A percentile compares a stretch with the other conserved stretches of the same genome.
phyloP scores from a whole-genome alignment of 2,888 invertebrate genomes.

The Pyrrhosoma nymphula region DNA sequence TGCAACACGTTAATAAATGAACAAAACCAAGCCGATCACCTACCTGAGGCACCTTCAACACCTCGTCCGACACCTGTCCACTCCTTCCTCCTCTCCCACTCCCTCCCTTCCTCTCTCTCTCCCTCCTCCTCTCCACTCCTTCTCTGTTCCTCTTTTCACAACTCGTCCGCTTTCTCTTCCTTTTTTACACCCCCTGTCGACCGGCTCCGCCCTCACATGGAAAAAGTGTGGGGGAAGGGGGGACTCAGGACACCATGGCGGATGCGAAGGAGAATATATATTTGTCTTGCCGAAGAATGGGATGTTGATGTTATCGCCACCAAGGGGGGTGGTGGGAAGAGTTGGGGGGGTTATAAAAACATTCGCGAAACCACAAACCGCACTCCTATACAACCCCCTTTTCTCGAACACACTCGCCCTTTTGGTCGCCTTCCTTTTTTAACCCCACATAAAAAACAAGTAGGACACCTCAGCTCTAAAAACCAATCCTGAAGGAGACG shows the following conservation, averaged over 20 bases:
- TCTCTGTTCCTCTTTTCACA: not conserved
- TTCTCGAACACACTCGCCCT: not conserved
- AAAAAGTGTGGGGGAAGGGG: not conserved
- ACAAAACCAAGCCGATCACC: not conserved
- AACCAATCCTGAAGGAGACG: not conserved
- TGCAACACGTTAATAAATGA: not conserved
- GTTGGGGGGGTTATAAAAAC: not conserved
- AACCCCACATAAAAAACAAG: too few relatives aligned
- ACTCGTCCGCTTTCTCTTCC: not conserved
- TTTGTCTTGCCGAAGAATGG: too few relatives aligned
- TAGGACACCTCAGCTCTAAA: not conserved
- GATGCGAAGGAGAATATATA: not conserved
- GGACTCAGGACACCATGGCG: conserved; percentile 13
- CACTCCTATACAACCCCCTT: not conserved
- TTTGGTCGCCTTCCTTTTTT: too few relatives aligned
- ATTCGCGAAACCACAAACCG: not conserved
- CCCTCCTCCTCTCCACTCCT: not conserved
- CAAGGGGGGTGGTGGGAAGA: not conserved
- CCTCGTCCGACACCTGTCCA: not conserved
- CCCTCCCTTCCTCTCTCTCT: not conserved
- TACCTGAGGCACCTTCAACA: not conserved
- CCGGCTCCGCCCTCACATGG: not conserved
- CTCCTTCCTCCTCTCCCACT: not conserved
- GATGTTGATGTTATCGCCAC: not conserved
- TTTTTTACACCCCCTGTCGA: not conserved